phyloP scores from a whole-genome alignment of 2,888 invertebrate genomes.

The Xylophagus ater region DNA sequence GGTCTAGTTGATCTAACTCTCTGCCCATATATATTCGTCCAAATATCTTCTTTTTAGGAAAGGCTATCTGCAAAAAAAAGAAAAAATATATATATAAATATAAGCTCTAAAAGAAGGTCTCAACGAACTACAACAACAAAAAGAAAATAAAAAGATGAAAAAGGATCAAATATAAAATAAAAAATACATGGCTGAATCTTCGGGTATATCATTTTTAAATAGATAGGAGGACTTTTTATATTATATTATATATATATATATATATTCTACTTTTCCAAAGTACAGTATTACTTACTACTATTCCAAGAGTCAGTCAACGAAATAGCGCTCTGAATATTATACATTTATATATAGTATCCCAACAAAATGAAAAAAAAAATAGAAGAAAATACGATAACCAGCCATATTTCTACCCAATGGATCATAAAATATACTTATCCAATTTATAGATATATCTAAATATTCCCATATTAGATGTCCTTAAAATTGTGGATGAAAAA shows the following conservation, averaged over 20 bases:
- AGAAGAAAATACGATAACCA: slow-evolving; percentile 20
- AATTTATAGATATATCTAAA: slow-evolving; percentile 24
- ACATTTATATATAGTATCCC: slow-evolving; percentile 19
- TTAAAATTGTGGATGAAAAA: slow-evolving; percentile 7
- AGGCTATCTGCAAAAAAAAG: too few species aligned
- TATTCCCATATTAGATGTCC: too few species aligned
- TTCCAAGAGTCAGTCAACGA: too few species aligned
- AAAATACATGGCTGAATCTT: slow-evolving; percentile 20
- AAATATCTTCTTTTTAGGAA: too few species aligned
- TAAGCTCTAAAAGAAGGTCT: slow-evolving; percentile 19
- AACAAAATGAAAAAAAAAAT: slow-evolving; percentile 19
- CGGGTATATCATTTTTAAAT: slow-evolving; percentile 16
- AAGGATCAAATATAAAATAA: slow-evolving; percentile 20
- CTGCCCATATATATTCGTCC: too few species aligned
- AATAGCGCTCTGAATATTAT: slow-evolving; percentile 7
- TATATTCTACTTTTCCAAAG: slow-evolving; percentile 1
- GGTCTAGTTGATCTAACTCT: too few species aligned
- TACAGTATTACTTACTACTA: too few species aligned
- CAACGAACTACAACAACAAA: slow-evolving; percentile 16
- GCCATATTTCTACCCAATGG: slow-evolving; percentile 25
- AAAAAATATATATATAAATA: too few species aligned
- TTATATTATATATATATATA: slow-evolving; percentile 3
- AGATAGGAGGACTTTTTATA: slow-evolving; percentile 13
- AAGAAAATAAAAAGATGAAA: slow-evolving; percentile 12
- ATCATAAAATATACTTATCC: slow-evolving; percentile 26